Conservation (phyloP, 30 jellyfish, hydroid and myxozoan species). For the Haliclystus octoradiatus region DNA sequence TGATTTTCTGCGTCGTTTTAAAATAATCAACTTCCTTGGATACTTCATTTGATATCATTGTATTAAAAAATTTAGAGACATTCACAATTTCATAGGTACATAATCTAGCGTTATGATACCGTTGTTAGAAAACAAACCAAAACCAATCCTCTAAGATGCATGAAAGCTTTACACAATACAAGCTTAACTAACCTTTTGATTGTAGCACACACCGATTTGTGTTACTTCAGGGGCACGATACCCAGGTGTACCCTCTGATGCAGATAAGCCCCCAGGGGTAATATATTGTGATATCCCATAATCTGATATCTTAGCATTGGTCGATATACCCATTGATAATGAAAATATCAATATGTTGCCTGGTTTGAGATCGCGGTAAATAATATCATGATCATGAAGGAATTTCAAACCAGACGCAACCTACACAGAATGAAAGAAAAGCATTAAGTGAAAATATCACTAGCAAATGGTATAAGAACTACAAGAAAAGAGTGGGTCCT, state of each 20-base stretch:
- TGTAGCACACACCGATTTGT: slow-evolving; percentile 1
- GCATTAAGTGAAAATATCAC: too few species aligned
- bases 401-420: slow-evolving; percentile 67
- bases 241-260: slow-evolving; percentile 69
- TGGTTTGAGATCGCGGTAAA: slow-evolving; percentile 93
- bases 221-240: slow-evolving; percentile 88
- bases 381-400: slow-evolving; percentile 58
- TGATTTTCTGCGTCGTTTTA: too few species aligned
- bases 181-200: slow-evolving; percentile 1
- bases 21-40: too few species aligned
- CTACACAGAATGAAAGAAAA: slow-evolving; percentile 13
- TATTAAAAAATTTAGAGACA: too few species aligned
- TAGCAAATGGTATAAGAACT: too few species aligned
- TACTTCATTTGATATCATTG: too few species aligned
- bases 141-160: too few species aligned
- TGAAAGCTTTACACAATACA: too few species aligned
- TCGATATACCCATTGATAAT: slow-evolving; percentile 51
- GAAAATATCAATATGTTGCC: slow-evolving; percentile 84
- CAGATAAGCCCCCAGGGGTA: slow-evolving; percentile 60
- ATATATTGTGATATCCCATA: slow-evolving; percentile 82
- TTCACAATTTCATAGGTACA: too few species aligned
- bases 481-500: too few species aligned
- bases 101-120: too few species aligned
- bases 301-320: slow-evolving; percentile 80
- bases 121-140: too few species aligned